These are phyloP conservation scores for Leucoraja erinaceus DNA, from an alignment of 2,113 vertebrate species.

Conservation along the genomic window DNA sequence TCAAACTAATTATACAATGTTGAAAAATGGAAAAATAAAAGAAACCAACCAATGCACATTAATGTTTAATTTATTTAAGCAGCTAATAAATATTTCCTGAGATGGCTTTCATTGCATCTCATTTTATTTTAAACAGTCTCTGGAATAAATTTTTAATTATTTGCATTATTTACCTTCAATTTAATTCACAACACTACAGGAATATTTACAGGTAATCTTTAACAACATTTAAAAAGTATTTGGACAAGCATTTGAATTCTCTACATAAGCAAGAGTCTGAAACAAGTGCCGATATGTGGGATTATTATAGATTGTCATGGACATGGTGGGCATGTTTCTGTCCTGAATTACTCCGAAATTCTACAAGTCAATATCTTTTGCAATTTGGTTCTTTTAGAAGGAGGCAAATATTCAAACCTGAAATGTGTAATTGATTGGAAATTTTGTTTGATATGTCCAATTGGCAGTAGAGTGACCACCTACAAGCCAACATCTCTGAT, in stretches of 20 bases:
- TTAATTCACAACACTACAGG: background rate
- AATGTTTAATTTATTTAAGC: background rate
- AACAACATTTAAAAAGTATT: too few relatives aligned
- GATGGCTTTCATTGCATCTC: background rate
- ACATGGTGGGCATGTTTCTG: too few relatives aligned
- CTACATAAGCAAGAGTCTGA: too few relatives aligned
- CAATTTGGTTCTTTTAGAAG: background rate
- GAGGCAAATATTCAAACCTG: background rate
- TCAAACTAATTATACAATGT: background rate
- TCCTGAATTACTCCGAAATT: background rate
- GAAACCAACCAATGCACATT: background rate
- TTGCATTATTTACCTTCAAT: background rate
- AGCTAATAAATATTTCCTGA: background rate
- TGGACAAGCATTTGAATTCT: too few relatives aligned
- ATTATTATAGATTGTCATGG: too few relatives aligned
- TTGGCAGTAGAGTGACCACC: background rate
- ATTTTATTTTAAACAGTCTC: background rate
- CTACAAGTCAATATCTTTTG: background rate
- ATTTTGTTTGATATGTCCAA: background rate
- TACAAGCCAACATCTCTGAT: background rate
- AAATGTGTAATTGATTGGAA: background rate
- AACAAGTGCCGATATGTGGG: too few relatives aligned
- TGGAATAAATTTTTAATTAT: background rate
- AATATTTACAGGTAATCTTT: background rate
- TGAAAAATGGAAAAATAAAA: background rate